A percentile compares a stretch with the other conserved stretches of the same genome.
Evolutionary conservation across 1,140 invertebrate genomes (phyloP).

Genomic region (Zaprionus kolodkinae): DNA sequence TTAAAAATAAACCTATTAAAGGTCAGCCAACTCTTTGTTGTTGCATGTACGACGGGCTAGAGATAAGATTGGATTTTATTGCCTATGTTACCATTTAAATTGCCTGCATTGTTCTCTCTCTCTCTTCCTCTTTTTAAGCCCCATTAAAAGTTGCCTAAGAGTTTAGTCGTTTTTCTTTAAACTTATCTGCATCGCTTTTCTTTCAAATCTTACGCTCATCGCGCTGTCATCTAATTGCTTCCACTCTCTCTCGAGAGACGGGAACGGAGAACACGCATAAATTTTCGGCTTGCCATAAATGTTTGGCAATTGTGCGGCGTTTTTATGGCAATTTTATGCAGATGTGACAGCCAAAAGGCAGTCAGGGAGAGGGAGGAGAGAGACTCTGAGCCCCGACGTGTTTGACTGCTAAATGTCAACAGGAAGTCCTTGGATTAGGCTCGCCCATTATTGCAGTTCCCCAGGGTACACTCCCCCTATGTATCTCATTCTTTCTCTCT

Average conservation of each 20-base stretch:
- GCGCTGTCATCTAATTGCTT: conserved; percentile 39
- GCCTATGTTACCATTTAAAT: background rate
- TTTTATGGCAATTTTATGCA: conserved; percentile 76
- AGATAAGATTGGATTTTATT: background rate
- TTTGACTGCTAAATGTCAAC: conserved; percentile 74
- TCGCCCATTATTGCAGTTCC: conserved; percentile 17
- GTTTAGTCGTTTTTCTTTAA: background rate
- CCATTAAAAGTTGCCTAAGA: conserved; percentile 9
- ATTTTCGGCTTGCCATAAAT: conserved; percentile 48
- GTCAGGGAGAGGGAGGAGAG: conserved; percentile 14
- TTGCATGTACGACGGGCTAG: background rate
- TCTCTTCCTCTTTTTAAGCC: background rate
- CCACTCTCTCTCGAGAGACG: background rate
- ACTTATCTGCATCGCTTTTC: background rate
- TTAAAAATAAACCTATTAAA: background rate
- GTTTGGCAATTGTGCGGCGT: conserved; percentile 85
- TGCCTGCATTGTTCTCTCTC: background rate
- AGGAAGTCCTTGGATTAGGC: conserved; percentile 53
- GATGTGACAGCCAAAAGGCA: conserved; percentile 65
- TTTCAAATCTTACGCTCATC: conserved; percentile 8
- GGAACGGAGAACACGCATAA: conserved; percentile 38
- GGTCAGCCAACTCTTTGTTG: background rate
- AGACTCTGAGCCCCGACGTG: conserved; percentile 29
- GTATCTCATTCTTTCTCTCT: background rate
- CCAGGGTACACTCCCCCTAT: background rate